A percentile compares a stretch with the other conserved stretches of the same genome.
These are phyloP conservation scores for Willisornis vidua DNA, from an alignment of 2,113 vertebrate species.

Conservation along the genomic window DNA sequence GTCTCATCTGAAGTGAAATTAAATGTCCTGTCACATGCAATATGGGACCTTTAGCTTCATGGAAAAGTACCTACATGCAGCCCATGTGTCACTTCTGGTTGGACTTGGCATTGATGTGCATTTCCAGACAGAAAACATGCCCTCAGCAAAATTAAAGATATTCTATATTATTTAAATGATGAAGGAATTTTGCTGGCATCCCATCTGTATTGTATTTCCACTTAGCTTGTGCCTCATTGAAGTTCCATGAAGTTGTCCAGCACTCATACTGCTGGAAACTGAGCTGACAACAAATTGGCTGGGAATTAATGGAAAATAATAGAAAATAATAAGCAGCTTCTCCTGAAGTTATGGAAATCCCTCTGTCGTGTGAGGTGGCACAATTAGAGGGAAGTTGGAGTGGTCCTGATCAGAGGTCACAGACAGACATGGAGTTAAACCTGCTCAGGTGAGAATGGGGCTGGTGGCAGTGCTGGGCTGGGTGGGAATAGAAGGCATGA, in stretches of 20 bases:
- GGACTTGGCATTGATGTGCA: not conserved
- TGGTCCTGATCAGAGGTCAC: not conserved
- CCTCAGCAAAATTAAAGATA: not conserved
- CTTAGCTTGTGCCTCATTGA: conserved; percentile 62
- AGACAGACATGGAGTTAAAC: not conserved
- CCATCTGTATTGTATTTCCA: conserved; percentile 11
- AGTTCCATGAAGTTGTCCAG: conserved; percentile 24
- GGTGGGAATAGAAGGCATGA: not conserved
- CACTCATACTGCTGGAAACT: not conserved
- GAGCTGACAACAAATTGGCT: not conserved
- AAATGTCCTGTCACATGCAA: not conserved
- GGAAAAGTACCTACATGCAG: not conserved
- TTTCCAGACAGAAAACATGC: not conserved
- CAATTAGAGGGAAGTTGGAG: not conserved
- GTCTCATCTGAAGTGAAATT: accelerated
- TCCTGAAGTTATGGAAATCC: not conserved
- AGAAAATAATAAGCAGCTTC: not conserved
- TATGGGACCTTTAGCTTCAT: not conserved
- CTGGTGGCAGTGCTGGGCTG: not conserved
- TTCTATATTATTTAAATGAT: not conserved
- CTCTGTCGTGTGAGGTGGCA: not conserved
- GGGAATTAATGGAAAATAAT: not conserved
- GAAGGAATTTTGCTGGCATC: not conserved
- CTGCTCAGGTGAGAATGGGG: not conserved
- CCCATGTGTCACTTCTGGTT: accelerated